These are phyloP conservation scores for Caenorhabditis sp. DNA, from an alignment of 2,888 invertebrate species.

Conservation along the genomic window DNA sequence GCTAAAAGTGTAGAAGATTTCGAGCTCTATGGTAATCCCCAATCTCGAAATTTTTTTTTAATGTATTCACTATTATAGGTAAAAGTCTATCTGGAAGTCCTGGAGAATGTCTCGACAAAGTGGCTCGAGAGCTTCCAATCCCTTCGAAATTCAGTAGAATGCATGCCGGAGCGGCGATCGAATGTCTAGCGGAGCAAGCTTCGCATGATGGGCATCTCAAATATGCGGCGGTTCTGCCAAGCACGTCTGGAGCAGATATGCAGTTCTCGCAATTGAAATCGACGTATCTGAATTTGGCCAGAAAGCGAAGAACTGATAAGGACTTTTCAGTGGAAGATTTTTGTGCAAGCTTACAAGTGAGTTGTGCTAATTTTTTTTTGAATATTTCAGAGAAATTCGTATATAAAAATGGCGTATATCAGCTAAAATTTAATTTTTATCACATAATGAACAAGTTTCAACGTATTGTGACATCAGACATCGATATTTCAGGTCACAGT, in stretches of 20 bases:
- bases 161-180: conserved; percentile 51
- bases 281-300: conserved; percentile 34
- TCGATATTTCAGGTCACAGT: too few species aligned
- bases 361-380: too few species aligned
- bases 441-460: too few species aligned
- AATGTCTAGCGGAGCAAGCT: conserved; percentile 34
- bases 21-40: conserved; percentile 31
- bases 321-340: conserved; percentile 40
- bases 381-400: too few species aligned
- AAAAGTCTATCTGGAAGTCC: conserved; percentile 54
- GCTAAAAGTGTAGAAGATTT: conserved; percentile 53
- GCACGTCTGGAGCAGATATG: conserved; percentile 43
- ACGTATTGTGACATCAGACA: too few species aligned
- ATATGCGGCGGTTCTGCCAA: conserved; percentile 32
- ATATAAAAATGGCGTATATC: too few species aligned
- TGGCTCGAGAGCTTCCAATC: conserved; percentile 30
- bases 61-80: conserved; percentile 14
- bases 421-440: too few species aligned
- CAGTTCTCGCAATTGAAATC: conserved; percentile 54
- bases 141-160: conserved; percentile 11
- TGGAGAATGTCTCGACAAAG: conserved; percentile 67
- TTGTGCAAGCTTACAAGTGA: conserved; percentile 27
- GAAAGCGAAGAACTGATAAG: background rate
- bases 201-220: conserved; percentile 32
- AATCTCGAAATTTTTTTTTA: too few species aligned